phyloP scores from a whole-genome alignment of 2,797 vertebrate genomes.

The Thunnus albacares region DNA sequence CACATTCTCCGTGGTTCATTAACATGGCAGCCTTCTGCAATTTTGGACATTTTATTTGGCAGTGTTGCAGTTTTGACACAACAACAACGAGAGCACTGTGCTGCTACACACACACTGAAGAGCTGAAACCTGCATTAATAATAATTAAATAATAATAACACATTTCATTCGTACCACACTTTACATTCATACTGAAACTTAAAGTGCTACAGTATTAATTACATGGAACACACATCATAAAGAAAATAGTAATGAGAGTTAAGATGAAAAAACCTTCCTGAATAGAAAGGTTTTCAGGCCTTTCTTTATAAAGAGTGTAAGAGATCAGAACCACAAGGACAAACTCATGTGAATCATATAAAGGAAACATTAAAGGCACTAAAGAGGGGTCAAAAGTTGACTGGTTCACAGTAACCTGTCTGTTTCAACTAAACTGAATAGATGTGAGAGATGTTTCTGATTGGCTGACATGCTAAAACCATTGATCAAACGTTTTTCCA shows the following conservation, averaged over 20 bases:
- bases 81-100: conserved; percentile 39
- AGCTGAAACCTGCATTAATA: background rate
- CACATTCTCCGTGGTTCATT: conserved; percentile 19
- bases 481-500: too few relatives aligned
- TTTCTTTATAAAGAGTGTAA: background rate
- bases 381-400: background rate
- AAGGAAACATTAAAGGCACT: background rate
- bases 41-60: conserved; percentile 23
- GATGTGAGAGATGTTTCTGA: background rate
- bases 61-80: too few relatives aligned
- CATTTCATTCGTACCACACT: too few relatives aligned
- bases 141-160: too few relatives aligned
- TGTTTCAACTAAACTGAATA: background rate
- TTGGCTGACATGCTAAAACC: background rate
- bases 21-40: conserved; percentile 8
- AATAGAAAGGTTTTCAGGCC: too few relatives aligned
- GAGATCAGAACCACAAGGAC: conserved; percentile 44
- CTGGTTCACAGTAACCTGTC: background rate
- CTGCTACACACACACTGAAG: background rate
- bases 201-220: too few relatives aligned
- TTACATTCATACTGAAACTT: too few relatives aligned
- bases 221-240: too few relatives aligned
- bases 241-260: too few relatives aligned
- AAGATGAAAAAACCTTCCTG: too few relatives aligned
- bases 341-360: conserved; percentile 29